A percentile compares a stretch with the other conserved stretches of the same genome.
Evolutionary conservation across 1,140 invertebrate genomes (phyloP).

Genomic region (Plutomurus gul): DNA sequence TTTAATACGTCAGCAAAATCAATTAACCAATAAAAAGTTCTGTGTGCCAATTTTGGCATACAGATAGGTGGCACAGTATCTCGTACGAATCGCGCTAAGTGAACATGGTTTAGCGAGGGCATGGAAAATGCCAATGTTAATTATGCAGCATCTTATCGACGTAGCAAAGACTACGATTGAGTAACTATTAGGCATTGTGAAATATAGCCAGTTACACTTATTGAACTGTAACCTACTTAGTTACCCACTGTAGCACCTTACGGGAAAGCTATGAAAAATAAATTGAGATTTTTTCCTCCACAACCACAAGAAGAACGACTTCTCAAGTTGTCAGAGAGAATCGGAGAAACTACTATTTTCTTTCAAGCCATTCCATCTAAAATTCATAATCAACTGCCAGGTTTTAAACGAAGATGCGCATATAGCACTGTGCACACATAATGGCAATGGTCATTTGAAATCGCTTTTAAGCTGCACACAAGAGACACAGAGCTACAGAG

Average conservation of each 20-base stretch:
- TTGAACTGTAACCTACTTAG: not conserved
- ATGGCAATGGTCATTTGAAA: slow-evolving; percentile 17
- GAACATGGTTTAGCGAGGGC: not conserved
- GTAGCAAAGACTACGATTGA: not conserved
- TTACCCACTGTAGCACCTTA: not conserved
- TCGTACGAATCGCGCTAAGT: too few species aligned
- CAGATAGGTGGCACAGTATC: too few species aligned
- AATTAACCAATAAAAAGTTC: too few species aligned
- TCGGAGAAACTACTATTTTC: slow-evolving; percentile 7
- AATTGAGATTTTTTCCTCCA: not conserved
- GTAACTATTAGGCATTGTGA: not conserved
- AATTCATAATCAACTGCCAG: slow-evolving; percentile 18
- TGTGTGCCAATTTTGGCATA: too few species aligned
- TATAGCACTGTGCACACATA: not conserved
- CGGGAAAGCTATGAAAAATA: not conserved
- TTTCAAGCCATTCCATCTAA: slow-evolving; percentile 18
- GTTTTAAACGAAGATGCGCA: not conserved
- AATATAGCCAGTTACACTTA: not conserved
- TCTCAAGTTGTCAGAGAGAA: slow-evolving; percentile 2
- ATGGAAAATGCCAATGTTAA: not conserved
- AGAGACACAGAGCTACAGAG: too few species aligned
- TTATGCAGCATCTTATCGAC: not conserved
- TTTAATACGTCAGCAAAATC: too few species aligned
- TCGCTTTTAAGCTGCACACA: slow-evolving; percentile 1
- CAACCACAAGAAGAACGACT: slow-evolving; percentile 15